Conservation (phyloP, 2,888 invertebrate species). For the Drosophila birchii region DNA sequence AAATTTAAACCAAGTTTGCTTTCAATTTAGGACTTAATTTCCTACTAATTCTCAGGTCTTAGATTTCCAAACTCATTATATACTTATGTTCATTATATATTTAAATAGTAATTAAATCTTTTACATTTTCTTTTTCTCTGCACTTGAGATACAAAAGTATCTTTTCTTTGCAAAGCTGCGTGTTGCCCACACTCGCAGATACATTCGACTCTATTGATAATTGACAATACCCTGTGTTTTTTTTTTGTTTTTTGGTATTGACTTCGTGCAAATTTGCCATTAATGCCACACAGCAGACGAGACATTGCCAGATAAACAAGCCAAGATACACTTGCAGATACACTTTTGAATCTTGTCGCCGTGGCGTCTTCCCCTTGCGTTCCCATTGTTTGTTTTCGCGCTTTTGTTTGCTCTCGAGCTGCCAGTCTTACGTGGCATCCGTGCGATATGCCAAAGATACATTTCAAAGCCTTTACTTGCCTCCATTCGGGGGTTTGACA, state of each 20-base stretch:
- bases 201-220: conserved; percentile 73
- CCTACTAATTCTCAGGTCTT: not conserved
- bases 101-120: not conserved
- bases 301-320: conserved; percentile 52
- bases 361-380: not conserved
- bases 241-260: conserved; percentile 59
- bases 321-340: conserved; percentile 29
- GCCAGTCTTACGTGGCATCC: conserved; percentile 51
- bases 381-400: conserved; percentile 45
- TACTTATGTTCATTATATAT: not conserved
- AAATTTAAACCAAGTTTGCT: not conserved
- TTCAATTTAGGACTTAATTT: not conserved
- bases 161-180: conserved; percentile 3
- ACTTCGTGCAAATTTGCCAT: conserved; percentile 79
- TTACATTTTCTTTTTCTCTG: not conserved
- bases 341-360: conserved; percentile 64
- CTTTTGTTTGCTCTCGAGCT: conserved; percentile 57
- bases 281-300: conserved; percentile 75
- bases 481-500: conserved; percentile 36
- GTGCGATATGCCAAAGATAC: conserved; percentile 45
- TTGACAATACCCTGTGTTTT: conserved; percentile 60
- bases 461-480: conserved; percentile 44
- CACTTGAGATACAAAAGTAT: conserved; percentile 59
- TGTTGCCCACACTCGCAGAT: conserved; percentile 16
- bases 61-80: not conserved